Evolutionary conservation across 92 coral and sea anemone species (phyloP), one percentile per base, ranked within the genome.

Genomic region (Parazoanthus atlanticus): DNA sequence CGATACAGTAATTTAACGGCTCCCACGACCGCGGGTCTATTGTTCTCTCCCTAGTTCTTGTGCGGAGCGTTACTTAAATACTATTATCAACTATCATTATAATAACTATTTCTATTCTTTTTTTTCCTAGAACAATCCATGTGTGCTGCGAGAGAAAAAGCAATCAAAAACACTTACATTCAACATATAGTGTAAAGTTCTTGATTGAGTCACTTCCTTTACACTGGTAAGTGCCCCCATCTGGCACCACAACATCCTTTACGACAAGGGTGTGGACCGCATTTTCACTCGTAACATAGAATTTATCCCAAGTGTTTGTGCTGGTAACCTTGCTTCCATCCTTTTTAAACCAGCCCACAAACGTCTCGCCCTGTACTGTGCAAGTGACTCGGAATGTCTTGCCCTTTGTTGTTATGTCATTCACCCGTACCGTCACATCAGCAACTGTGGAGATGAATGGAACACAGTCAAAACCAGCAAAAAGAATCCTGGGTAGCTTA

Each of bases 211-310:
- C 74, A 1, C 88, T 76, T 31, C 98, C 98, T 78, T 85, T 88
- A 75, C 98, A 95, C 23, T 91, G 89, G 58, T 95, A 95, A 58
- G 86, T 69, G 21, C 98, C 98, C 8, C 98, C 98, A 61, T 95
- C 98, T n/a, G 92, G 89, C 0, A 95, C 96, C 30, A 25, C 87
- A 12, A 95, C 96, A 13, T 88, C 6, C 78, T 81, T 89, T 5
- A 95, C 88, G 41, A 88, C 92, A 5, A 95, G 93, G 12, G 92
- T 85, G 54, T 93, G 90, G 11, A 26, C 19, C 28, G 78, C 28
- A 33, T n/a, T 3, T 8, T 88, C 91, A 11, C 3, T 2, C 4
- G 23, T 54, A 0, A 81, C 65, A 38, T 93, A 93, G 77, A 72
- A 86, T 66, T 93, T 93, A 1, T 90, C 90, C 13, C 72, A 73